Evolutionary conservation across 2,113 vertebrate species (phyloP).

Genomic region (Beaufortia kweichowensis): DNA sequence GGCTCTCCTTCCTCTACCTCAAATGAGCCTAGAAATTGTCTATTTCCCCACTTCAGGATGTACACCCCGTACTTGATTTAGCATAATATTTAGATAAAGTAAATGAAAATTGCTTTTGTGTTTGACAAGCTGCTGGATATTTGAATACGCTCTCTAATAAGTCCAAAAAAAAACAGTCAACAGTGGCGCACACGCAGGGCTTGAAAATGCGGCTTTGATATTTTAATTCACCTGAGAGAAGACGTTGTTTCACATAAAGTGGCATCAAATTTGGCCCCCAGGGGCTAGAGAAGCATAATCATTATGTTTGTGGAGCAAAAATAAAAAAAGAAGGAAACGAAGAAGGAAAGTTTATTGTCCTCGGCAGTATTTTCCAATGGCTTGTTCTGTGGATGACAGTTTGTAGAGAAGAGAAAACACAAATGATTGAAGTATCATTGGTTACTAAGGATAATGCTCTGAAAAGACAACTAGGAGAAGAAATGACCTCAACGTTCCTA

Average conservation of each 20-base stretch:
- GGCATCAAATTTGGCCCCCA: neutral
- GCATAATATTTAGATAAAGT: slow-evolving; percentile 46
- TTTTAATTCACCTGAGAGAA: slow-evolving; percentile 30
- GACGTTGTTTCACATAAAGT: neutral
- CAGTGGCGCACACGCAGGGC: neutral
- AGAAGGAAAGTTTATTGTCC: neutral
- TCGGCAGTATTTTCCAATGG: slow-evolving; percentile 13
- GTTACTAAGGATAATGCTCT: neutral
- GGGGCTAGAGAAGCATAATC: neutral
- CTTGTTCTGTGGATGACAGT: slow-evolving; percentile 3
- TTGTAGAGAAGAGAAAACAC: slow-evolving; percentile 19
- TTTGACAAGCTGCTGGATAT: slow-evolving; percentile 41
- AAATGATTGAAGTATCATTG: slow-evolving; percentile 30
- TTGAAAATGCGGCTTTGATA: neutral
- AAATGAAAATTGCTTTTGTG: slow-evolving; percentile 46
- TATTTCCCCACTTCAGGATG: slow-evolving; percentile 42
- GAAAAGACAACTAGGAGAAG: slow-evolving; percentile 3
- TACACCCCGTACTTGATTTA: slow-evolving; percentile 22
- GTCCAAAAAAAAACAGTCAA: slow-evolving; percentile 1
- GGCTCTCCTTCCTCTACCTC: slow-evolving; percentile 39
- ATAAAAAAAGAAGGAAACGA: neutral
- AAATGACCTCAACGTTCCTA: slow-evolving; percentile 5
- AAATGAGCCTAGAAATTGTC: slow-evolving; percentile 46
- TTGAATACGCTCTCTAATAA: slow-evolving; percentile 30
- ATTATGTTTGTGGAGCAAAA: neutral